These are phyloP conservation scores for Pseudocheirus occidentalis DNA, from an alignment of 2,797 vertebrate species.

Conservation along the genomic window DNA sequence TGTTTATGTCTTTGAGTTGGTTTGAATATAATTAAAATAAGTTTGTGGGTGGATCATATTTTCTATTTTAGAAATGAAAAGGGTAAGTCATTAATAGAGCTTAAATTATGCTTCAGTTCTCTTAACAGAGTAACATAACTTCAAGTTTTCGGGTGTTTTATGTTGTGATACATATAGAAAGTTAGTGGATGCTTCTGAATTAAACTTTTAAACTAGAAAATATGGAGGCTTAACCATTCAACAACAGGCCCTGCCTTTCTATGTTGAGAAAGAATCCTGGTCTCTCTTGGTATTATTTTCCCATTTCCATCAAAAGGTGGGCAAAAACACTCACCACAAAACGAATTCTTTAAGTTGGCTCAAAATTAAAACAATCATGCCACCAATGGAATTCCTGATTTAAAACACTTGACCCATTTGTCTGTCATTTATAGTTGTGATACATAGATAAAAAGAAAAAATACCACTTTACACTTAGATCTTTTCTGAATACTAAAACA, in stretches of 20 bases:
- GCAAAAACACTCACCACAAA: not conserved
- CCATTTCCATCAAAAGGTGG: not conserved
- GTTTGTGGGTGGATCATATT: slow-evolving; percentile 35
- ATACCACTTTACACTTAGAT: not conserved
- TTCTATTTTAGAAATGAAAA: slow-evolving; percentile 55
- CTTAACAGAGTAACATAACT: slow-evolving; percentile 12
- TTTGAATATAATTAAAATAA: slow-evolving; percentile 48
- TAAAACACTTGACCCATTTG: slow-evolving; percentile 15
- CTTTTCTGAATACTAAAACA: slow-evolving; percentile 26
- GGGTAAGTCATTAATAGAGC: slow-evolving; percentile 25
- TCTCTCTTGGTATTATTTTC: slow-evolving; percentile 1
- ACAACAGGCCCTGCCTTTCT: not conserved
- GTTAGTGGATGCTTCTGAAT: accelerated
- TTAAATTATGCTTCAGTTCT: slow-evolving; percentile 31
- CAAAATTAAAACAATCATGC: not conserved
- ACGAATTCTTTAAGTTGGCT: not conserved
- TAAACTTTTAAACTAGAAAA: not conserved
- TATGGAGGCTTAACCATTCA: accelerated
- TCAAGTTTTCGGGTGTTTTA: not conserved
- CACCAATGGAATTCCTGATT: slow-evolving; percentile 23
- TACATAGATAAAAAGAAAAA: slow-evolving; percentile 4
- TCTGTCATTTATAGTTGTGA: slow-evolving; percentile 37
- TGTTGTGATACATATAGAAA: not conserved
- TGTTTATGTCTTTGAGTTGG: slow-evolving; percentile 51
- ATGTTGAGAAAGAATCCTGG: not conserved